Conservation (phyloP, 2,797 vertebrate species). For the Cynodonichthys magdalenae region DNA sequence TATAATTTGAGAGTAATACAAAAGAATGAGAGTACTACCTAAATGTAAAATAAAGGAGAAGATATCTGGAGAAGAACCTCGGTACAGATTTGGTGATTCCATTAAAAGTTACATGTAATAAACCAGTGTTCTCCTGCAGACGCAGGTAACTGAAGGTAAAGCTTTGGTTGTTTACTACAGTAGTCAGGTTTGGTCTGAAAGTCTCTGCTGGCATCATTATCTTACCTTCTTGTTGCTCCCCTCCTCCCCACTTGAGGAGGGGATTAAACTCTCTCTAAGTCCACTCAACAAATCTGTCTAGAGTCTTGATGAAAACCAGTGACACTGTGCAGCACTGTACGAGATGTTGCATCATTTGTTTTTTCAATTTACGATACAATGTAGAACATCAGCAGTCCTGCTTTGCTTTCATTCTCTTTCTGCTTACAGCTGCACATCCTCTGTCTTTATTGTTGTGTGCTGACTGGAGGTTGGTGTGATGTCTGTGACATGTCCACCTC, state of each 20-base stretch:
- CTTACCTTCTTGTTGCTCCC: conserved; percentile 38
- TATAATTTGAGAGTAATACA: not conserved
- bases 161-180: conserved; percentile 43
- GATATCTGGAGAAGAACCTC: fast-evolving
- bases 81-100: too few relatives aligned
- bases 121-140: not conserved
- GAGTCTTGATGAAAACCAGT: conserved; percentile 25
- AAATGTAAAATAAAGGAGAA: not conserved
- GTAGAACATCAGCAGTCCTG: conserved; percentile 21
- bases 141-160: not conserved
- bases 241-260: conserved; percentile 38
- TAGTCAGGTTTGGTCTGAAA: conserved; percentile 37
- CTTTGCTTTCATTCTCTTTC: conserved; percentile 21
- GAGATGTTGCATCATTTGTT: not conserved
- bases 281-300: conserved; percentile 65
- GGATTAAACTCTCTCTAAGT: conserved; percentile 70
- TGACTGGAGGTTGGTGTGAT: conserved; percentile 11
- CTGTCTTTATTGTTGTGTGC: conserved; percentile 19
- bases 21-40: not conserved
- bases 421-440: conserved; percentile 41
- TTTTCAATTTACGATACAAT: conserved; percentile 20
- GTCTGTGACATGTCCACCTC: conserved; percentile 4
- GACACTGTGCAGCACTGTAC: not conserved
- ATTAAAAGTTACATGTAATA: too few relatives aligned
- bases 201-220: conserved; percentile 58